Evolutionary conservation across 2,113 vertebrate species (phyloP).

Genomic region (Chascanopsetta lugubris): DNA sequence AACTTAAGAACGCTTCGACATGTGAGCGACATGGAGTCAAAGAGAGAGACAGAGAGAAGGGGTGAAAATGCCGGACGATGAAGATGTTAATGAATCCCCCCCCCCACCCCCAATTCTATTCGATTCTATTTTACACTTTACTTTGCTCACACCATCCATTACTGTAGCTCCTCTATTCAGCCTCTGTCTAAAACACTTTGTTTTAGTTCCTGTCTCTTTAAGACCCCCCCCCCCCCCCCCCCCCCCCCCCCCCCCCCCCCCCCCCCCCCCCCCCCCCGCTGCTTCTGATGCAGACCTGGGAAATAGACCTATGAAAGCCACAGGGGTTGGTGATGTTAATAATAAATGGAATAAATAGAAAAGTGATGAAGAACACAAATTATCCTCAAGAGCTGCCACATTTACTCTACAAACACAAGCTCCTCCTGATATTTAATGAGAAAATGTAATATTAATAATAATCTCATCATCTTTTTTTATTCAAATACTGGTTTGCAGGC

Average conservation of each 20-base stretch:
- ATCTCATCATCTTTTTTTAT: neutral
- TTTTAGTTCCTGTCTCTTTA: no score
- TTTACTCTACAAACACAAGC: neutral
- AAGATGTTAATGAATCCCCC: no score
- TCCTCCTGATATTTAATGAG: no score
- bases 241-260: no score
- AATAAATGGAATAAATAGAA: neutral
- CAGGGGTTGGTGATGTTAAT: constrained; percentile 41
- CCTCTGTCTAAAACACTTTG: no score
- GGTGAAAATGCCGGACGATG: no score
- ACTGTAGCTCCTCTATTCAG: no score
- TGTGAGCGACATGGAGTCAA: constrained; percentile 37
- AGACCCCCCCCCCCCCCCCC: no score
- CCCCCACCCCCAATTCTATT: no score
- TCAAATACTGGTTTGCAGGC: neutral
- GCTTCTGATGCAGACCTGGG: neutral
- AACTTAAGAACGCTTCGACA: constrained; percentile 57
- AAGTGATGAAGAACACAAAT: neutral
- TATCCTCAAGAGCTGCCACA: neutral
- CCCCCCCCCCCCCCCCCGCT: no score
- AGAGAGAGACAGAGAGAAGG: constrained; percentile 7
- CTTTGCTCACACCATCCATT: no score
- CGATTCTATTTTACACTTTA: no score
- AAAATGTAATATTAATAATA: neutral
- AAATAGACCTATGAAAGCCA: constrained; percentile 81